Percentiles rank a stretch among this genome's conserved stretches.
phyloP scores from a whole-genome alignment of 2,797 vertebrate genomes.

The Ispidina picta region DNA sequence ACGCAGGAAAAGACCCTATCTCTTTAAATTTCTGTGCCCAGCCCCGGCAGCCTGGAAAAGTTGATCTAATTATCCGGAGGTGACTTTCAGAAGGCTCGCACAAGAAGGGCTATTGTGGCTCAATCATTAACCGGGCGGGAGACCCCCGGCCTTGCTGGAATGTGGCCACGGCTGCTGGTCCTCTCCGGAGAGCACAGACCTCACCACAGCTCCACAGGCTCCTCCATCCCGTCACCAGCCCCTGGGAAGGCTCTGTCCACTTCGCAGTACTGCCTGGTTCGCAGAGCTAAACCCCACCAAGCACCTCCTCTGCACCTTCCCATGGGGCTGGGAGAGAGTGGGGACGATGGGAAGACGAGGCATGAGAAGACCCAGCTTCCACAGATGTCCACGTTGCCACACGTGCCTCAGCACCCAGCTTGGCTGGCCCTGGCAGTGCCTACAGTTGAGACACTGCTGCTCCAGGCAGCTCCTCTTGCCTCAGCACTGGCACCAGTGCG shows the following conservation, averaged over 20 bases:
- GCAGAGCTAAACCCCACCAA: fast-evolving
- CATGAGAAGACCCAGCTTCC: neutral
- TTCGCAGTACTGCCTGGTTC: neutral
- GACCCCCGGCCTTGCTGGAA: constrained; percentile 71
- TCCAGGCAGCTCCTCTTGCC: neutral
- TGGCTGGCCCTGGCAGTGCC: neutral
- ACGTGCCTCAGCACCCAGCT: neutral
- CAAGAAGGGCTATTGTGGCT: constrained; percentile 70
- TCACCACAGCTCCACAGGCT: neutral
- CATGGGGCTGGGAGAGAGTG: fast-evolving
- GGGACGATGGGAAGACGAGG: fast-evolving
- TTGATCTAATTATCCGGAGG: constrained; percentile 26
- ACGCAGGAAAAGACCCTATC: neutral
- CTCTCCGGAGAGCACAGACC: neutral
- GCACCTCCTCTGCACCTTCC: neutral
- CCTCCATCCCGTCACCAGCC: neutral
- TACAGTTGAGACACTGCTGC: fast-evolving
- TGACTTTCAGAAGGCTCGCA: constrained; percentile 60
- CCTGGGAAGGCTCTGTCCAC: fast-evolving
- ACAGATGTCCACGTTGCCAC: fast-evolving
- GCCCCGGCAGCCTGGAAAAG: neutral
- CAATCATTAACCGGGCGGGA: constrained; percentile 77
- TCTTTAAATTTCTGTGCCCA: neutral
- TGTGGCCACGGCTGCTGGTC: neutral
- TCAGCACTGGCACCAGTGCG: fast-evolving